phyloP scores from a whole-genome alignment of 2,113 vertebrate genomes.

The Campylomormyrus tamandua region DNA sequence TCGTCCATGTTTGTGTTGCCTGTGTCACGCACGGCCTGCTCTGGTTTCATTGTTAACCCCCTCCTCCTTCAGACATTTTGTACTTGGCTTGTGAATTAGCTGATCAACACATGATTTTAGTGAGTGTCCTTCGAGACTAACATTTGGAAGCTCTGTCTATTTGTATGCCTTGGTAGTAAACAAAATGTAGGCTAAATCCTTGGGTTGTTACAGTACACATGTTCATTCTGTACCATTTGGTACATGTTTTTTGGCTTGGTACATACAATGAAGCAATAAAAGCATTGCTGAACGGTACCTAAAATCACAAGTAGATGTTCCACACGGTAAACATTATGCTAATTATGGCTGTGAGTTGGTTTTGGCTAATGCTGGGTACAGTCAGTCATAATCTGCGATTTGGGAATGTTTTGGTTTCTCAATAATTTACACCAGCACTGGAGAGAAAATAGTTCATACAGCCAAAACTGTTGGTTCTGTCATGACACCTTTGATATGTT shows the following conservation, averaged over 20 bases:
- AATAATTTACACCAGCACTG: background rate
- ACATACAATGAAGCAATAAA: background rate
- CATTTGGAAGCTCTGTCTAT: background rate
- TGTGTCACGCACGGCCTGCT: conserved; percentile 29
- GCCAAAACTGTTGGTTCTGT: background rate
- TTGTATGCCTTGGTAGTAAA: background rate
- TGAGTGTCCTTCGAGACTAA: background rate
- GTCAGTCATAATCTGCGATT: background rate
- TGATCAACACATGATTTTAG: background rate
- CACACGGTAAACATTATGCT: background rate
- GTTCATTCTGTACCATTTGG: background rate
- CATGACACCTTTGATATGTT: background rate
- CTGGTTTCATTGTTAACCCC: conserved; percentile 26
- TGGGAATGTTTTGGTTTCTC: background rate
- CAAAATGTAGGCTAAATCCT: background rate
- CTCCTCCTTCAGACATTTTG: background rate
- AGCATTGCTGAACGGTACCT: background rate
- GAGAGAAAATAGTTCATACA: background rate
- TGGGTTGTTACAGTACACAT: background rate
- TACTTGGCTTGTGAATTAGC: background rate
- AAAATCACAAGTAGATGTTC: background rate
- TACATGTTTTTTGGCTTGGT: background rate
- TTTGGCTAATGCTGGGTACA: background rate
- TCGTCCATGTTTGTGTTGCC: conserved; percentile 32
- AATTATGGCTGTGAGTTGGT: background rate